Percentiles rank a stretch among this genome's conserved stretches.
Evolutionary conservation across 2,113 vertebrate species (phyloP).

Genomic region (Tangachromis dhanisi): DNA sequence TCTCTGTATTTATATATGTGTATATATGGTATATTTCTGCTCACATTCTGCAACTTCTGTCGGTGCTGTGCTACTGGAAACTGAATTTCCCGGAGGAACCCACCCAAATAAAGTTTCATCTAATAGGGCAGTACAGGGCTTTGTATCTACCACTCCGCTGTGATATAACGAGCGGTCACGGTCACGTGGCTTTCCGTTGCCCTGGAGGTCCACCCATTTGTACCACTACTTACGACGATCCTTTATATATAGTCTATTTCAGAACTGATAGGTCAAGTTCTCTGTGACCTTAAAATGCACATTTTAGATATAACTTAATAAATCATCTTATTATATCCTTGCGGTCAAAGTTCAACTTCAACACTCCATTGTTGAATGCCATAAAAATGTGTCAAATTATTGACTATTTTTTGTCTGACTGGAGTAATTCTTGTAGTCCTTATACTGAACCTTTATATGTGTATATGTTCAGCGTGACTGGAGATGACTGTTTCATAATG

Average conservation of each 20-base stretch:
- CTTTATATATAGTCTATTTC: background rate
- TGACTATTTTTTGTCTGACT: background rate
- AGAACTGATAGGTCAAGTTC: background rate
- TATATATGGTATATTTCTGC: background rate
- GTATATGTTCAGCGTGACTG: background rate
- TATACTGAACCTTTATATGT: background rate
- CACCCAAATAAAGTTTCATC: background rate
- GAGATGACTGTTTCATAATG: background rate
- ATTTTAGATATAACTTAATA: background rate
- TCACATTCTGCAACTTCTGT: background rate
- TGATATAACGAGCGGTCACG: background rate
- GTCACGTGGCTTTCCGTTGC: background rate
- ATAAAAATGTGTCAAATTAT: background rate
- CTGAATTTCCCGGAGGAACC: background rate
- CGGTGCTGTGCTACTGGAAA: background rate
- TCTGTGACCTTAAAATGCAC: background rate
- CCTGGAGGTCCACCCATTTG: background rate
- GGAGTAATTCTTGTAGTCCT: background rate
- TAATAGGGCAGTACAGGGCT: background rate
- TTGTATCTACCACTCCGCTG: background rate
- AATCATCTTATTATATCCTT: background rate
- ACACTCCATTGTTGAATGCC: background rate
- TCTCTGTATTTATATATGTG: background rate
- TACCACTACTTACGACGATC: background rate
- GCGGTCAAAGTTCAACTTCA: background rate